phyloP scores from a whole-genome alignment of 2,113 vertebrate genomes.

The Calonectris borealis region DNA sequence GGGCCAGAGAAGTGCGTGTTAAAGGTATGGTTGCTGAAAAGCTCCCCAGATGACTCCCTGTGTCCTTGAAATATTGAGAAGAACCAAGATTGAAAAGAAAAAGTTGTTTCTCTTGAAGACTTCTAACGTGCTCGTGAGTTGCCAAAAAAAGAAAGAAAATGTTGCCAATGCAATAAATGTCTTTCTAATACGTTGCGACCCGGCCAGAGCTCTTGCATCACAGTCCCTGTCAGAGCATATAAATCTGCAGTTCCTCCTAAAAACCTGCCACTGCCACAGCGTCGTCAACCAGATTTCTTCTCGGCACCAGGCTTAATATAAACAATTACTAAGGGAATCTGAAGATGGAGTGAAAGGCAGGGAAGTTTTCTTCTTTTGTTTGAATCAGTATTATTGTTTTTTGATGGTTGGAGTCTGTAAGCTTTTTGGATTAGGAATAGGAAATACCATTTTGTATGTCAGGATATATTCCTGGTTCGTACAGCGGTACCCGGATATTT shows the following conservation, averaged over 20 bases:
- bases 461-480: background rate
- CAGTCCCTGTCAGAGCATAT: background rate
- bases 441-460: background rate
- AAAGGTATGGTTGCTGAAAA: background rate
- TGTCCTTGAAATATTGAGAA: background rate
- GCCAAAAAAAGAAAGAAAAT: background rate
- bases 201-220: slow-evolving; percentile 27
- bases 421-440: background rate
- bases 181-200: background rate
- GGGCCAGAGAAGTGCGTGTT: background rate
- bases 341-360: background rate
- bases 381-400: background rate
- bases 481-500: rapidly evolving
- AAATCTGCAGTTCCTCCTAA: background rate
- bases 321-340: background rate
- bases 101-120: background rate
- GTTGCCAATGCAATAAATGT: slow-evolving; percentile 40
- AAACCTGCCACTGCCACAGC: background rate
- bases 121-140: background rate
- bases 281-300: background rate
- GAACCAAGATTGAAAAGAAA: background rate
- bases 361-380: background rate
- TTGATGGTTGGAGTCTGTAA: background rate
- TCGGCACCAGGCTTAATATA: background rate
- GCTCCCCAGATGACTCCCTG: background rate